Evolutionary conservation across 2,113 vertebrate genomes (phyloP), one percentile per base, ranked within the genome.

Genomic region (Fulica atra): DNA sequence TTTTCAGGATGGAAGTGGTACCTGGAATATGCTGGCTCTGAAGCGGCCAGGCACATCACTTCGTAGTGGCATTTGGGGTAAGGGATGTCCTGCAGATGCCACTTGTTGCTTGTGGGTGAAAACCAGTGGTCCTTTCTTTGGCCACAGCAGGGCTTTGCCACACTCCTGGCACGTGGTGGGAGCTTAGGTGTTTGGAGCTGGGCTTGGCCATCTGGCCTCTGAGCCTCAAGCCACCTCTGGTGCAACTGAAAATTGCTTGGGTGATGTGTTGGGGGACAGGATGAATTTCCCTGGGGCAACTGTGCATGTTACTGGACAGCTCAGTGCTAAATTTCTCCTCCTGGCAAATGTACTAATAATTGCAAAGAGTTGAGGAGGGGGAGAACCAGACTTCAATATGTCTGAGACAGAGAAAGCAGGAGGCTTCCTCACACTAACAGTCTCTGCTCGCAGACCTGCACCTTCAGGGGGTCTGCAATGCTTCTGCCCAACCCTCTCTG

Each of bases 81-180:
- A 68, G 9, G 7, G 33, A 14, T 14, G 26, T 48, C 82, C 70
- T 68, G 53, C 28, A 73, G 57, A 3, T 50, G 28, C 11, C 65
- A 63, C 60, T 7, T 33, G 26, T 24, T 51, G 36, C 48, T 81
- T 3, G 3, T 2, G 15, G 15, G 16, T 42, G 80, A 61, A 44
- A 9, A 26, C 35, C 10, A 21, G 23, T n/a, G 73, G 56, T 66
- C 64, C 54, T n/a, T 70, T 8, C 24, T 29, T 42, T 1, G 3
- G 56, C 29, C 6, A 3, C 11, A 73, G 21, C 12, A 53, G 23
- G 19, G 21, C 42, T 63, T 36, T 83, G 56, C 46, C 71, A 29
- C 29, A 0, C 9, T 10, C 38, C 35, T 0, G 0, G n/a, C 35
- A 25, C 12, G 2, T 10, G 5, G 29, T 0, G 5, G 26, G 35